A percentile compares a stretch with the other conserved stretches of the same genome.
Evolutionary conservation across 2,797 vertebrate genomes (phyloP).

Genomic region (Otus scops): DNA sequence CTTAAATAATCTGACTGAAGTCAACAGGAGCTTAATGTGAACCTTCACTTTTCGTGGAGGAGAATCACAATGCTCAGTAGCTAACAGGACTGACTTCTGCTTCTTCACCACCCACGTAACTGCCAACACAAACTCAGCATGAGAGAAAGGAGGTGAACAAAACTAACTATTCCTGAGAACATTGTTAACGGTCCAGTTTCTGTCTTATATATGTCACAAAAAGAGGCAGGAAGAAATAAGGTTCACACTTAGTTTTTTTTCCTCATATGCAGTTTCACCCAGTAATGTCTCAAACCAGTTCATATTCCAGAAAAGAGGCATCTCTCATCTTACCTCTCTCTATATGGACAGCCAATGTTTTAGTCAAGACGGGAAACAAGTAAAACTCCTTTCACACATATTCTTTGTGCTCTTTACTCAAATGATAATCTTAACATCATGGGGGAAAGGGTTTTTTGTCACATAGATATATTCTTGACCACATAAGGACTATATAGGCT

Average conservation of each 20-base stretch:
- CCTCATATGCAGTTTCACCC: not conserved
- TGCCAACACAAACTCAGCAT: not conserved
- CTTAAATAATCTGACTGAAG: not conserved
- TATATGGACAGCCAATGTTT: not conserved
- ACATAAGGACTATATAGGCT: not conserved
- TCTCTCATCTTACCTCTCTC: not conserved
- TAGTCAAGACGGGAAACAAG: not conserved
- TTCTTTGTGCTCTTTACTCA: not conserved
- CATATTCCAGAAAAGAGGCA: not conserved
- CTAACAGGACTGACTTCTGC: not conserved
- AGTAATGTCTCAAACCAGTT: not conserved
- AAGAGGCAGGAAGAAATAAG: not conserved
- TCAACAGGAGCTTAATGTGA: not conserved
- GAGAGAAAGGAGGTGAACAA: not conserved
- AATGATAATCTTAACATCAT: not conserved
- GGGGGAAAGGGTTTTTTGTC: not conserved
- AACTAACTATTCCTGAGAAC: not conserved
- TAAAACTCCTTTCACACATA: not conserved
- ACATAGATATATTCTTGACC: not conserved
- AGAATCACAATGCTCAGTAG: not conserved
- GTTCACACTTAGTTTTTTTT: not conserved
- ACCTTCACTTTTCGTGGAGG: not conserved
- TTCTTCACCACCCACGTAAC: not conserved
- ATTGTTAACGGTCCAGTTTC: not conserved
- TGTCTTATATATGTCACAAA: not conserved